Percentiles rank a stretch among this genome's conserved stretches.
phyloP scores from a whole-genome alignment of 64 coral and sea anemone species.

The Montipora capricornis region DNA sequence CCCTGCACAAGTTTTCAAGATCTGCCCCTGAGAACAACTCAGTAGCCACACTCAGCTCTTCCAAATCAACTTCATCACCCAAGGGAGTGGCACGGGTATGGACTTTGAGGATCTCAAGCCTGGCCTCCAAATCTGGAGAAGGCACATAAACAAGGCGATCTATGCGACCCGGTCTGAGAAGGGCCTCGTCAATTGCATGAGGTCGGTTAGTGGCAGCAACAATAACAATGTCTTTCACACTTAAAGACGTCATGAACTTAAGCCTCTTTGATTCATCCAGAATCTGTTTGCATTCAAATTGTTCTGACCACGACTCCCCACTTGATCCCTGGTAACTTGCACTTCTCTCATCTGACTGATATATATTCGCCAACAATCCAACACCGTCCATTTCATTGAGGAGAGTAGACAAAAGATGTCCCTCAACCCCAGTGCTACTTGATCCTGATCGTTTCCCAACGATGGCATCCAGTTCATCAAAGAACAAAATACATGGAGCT shows the following conservation, averaged over 20 bases:
- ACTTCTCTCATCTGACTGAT: conserved; percentile 31
- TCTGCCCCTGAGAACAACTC: conserved; percentile 95
- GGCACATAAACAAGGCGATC: conserved; percentile 96
- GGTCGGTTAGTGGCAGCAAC: conserved; percentile 96
- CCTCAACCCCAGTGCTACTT: conserved; percentile 53
- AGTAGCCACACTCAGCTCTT: conserved; percentile 64
- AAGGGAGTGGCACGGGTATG: conserved; percentile 84
- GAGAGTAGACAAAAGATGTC: conserved; percentile 84
- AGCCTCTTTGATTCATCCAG: neutral
- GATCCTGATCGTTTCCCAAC: conserved; percentile 80
- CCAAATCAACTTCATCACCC: conserved; percentile 75
- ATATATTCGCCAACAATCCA: conserved; percentile 90
- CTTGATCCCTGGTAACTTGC: neutral
- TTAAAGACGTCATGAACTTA: neutral
- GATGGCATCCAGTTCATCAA: conserved; percentile 94
- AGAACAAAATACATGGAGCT: conserved; percentile 88
- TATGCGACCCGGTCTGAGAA: conserved; percentile 90
- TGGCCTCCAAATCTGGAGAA: conserved; percentile 84
- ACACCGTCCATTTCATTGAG: conserved; percentile 99
- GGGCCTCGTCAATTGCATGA: conserved; percentile 89
- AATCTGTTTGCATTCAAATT: neutral
- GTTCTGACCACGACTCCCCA: neutral
- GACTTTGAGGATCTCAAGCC: conserved; percentile 90
- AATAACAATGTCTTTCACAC: conserved; percentile 77
- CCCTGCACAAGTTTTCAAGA: conserved; percentile 93